Conservation (phyloP, 2,797 vertebrate species). For the Nyctibius grandis region DNA sequence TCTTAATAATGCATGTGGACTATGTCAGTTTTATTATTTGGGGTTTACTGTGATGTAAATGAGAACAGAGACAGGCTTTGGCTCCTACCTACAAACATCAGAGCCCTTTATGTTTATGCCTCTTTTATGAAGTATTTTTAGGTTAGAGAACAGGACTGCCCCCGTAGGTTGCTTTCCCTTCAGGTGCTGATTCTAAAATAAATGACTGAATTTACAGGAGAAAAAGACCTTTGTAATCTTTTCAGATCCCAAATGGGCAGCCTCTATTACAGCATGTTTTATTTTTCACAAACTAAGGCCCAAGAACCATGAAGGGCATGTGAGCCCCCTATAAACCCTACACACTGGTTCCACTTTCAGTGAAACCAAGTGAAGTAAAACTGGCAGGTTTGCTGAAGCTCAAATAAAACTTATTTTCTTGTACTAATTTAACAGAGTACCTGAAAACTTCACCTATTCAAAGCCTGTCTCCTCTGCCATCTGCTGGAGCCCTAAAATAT, state of each 20-base stretch:
- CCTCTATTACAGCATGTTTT: not conserved
- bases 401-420: slow-evolving; percentile 4
- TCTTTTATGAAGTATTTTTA: slow-evolving; percentile 30
- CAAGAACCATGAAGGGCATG: not conserved
- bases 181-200: not conserved
- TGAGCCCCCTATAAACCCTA: not conserved
- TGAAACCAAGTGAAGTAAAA: not conserved
- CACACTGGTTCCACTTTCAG: not conserved
- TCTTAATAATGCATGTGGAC: not conserved
- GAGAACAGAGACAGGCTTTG: slow-evolving; percentile 4
- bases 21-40: slow-evolving; percentile 15
- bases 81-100: slow-evolving; percentile 22
- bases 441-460: not conserved
- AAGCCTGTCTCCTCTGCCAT: slow-evolving; percentile 58
- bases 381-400: not conserved
- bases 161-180: not conserved
- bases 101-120: not conserved
- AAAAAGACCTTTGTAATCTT: slow-evolving; percentile 1
- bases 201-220: slow-evolving; percentile 1
- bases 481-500: slow-evolving; percentile 49
- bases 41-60: slow-evolving; percentile 25
- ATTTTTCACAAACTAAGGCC: slow-evolving; percentile 1
- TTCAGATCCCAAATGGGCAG: slow-evolving; percentile 1
- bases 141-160: not conserved
- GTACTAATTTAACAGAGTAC: not conserved